A percentile compares a stretch with the other conserved stretches of the same genome.
Evolutionary conservation across 2,113 vertebrate genomes (phyloP).

Genomic region (Copsychus sechellarum): DNA sequence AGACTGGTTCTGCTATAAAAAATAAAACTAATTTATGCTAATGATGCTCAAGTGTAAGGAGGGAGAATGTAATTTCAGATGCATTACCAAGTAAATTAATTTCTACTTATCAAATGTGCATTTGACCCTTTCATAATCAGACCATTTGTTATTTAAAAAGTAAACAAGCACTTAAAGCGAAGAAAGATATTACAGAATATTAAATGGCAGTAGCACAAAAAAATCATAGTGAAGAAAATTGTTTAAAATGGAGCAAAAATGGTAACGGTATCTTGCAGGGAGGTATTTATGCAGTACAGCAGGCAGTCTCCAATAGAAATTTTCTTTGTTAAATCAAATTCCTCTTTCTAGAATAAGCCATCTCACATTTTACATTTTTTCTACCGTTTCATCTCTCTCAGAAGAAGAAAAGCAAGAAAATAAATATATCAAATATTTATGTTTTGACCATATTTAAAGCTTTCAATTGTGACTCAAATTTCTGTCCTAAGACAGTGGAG

Average conservation of each 20-base stretch:
- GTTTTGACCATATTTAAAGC: neutral
- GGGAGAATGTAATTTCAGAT: neutral
- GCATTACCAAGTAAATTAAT: neutral
- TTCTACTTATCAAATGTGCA: neutral
- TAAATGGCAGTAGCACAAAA: neutral
- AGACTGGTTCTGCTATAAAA: neutral
- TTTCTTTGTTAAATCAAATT: neutral
- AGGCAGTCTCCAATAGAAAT: rapidly evolving
- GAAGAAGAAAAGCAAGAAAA: neutral
- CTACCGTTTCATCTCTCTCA: neutral
- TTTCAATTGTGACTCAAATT: neutral
- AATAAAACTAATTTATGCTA: neutral
- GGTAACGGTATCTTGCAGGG: neutral
- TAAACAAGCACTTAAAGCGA: neutral
- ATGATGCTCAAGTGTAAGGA: neutral
- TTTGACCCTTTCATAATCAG: neutral
- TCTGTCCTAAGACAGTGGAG: neutral
- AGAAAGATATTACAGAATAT: neutral
- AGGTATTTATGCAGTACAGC: neutral
- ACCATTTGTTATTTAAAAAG: neutral
- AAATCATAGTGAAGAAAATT: neutral
- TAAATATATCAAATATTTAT: neutral
- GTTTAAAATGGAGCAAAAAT: neutral
- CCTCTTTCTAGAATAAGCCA: neutral
- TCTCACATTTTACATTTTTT: neutral